Evolutionary conservation across 2,888 invertebrate genomes (phyloP).

Genomic region (Antheraea yamamai): DNA sequence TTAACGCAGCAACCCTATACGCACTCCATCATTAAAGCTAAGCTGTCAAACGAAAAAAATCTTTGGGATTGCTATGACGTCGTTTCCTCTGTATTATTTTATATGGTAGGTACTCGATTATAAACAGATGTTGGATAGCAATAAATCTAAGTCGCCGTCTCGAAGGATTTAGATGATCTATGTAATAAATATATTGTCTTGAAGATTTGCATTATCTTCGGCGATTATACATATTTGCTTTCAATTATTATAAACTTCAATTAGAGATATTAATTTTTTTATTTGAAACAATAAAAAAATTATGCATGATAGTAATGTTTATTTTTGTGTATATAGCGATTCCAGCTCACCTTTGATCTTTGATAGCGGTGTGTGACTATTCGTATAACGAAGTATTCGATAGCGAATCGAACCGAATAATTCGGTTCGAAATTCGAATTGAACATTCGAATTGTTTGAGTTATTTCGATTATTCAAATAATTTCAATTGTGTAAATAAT

Average conservation of each 20-base stretch:
- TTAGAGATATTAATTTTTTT: neutral
- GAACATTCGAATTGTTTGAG: too few relatives aligned
- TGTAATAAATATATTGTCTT: conserved; percentile 3
- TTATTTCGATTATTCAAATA: too few relatives aligned
- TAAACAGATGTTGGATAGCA: conserved; percentile 70
- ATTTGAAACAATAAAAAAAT: neutral
- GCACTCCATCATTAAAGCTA: conserved; percentile 46
- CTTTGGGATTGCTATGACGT: conserved; percentile 44
- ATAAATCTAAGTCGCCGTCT: conserved; percentile 68
- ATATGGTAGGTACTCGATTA: conserved; percentile 63
- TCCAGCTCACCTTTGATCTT: too few relatives aligned
- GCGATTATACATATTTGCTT: neutral
- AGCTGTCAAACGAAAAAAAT: conserved; percentile 67
- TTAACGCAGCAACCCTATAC: conserved; percentile 16
- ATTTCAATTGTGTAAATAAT: too few relatives aligned
- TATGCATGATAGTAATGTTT: neutral
- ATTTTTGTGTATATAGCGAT: too few relatives aligned
- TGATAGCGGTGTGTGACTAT: too few relatives aligned
- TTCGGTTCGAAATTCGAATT: too few relatives aligned
- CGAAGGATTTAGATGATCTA: conserved; percentile 33
- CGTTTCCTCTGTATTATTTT: conserved; percentile 57
- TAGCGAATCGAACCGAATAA: too few relatives aligned
- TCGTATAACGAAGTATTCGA: too few relatives aligned
- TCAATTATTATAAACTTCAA: neutral
- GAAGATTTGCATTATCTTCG: conserved; percentile 14